phyloP scores from a whole-genome alignment of 2,888 invertebrate species.

The Cosmorhoe ocellata region DNA sequence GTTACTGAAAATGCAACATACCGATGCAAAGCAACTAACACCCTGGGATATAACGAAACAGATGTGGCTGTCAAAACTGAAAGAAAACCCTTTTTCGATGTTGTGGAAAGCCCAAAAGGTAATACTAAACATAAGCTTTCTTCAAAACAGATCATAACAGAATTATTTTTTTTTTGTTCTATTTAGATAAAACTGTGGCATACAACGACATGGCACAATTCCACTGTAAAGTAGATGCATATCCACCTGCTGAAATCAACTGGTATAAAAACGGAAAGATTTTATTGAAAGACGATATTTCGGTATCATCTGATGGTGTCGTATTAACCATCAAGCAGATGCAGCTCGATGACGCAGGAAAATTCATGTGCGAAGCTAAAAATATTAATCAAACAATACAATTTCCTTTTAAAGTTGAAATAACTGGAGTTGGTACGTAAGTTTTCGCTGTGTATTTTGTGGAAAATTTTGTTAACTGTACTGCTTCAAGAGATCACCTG shows the following conservation, averaged over 20 bases:
- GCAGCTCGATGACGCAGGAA: conserved; percentile 7
- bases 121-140: neutral
- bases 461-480: too few species aligned
- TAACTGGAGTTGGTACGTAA: conserved; percentile 7
- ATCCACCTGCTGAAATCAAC: conserved; percentile 12
- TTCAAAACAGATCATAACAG: too few species aligned
- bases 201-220: neutral
- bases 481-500: too few species aligned
- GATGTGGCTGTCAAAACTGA: neutral
- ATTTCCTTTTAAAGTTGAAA: conserved; percentile 8
- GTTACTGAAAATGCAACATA: conserved; percentile 6
- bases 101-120: conserved; percentile 3
- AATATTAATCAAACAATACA: neutral
- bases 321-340: neutral
- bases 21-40: conserved; percentile 11
- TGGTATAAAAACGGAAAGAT: conserved; percentile 12
- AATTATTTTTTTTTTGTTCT: too few species aligned
- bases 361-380: conserved; percentile 4
- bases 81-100: conserved; percentile 1
- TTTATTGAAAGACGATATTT: conserved; percentile 2
- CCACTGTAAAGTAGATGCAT: conserved; percentile 8
- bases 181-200: conserved; percentile 1
- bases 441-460: neutral
- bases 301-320: conserved; percentile 6
- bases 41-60: neutral